Evolutionary conservation across 2,113 vertebrate genomes (phyloP), one percentile per base, ranked within the genome.

Genomic region (Corythoichthys intestinalis): DNA sequence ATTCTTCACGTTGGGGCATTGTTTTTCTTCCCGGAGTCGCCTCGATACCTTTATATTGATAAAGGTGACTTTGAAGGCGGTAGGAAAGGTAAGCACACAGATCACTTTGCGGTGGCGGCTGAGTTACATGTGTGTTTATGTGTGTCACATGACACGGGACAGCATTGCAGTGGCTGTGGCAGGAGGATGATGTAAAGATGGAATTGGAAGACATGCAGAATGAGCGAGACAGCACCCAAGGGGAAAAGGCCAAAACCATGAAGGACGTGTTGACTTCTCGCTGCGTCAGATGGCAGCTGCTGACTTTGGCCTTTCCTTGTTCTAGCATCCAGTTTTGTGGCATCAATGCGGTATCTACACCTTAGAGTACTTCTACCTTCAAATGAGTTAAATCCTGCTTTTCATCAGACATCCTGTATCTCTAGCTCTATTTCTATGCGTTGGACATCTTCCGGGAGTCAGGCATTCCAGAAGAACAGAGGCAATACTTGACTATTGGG

Each of bases 11-110:
- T 94, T 72, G 35, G 91, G 60, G 66, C 66, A 8, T 66, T 95
- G 75, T 82, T 89, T 0, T 89, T 89, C 78, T 94, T 94, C 83
- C 94, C 93, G 4, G 94, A 94, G 69, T 74, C 92, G 0, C 93
- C 93, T 0, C 79, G 89, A 7, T 91, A 93, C 44, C 90, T 93
- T 34, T 86, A 93, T 79, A 80, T 93, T 11, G 90, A 92, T 76
- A 93, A 90, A 78, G 92, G 87, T 52, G 91, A 94, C 75, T 83
- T 72, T 37, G 89, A 89, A 41, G 89, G 82, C n/a, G 83, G 91
- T 71, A 77, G 72, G 74, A 85, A 86, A 88, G 92, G 94, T 94
- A 77, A 84, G 75, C 37, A 34, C 8, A 57, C 28, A 13, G 3
- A 10, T 57, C 54, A 12, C 10, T 28, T 28, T 28, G 20, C 20